A percentile compares a stretch with the other conserved stretches of the same genome.
phyloP scores from a whole-genome alignment of 92 coral and sea anemone genomes.

The Meandrina meandrites region DNA sequence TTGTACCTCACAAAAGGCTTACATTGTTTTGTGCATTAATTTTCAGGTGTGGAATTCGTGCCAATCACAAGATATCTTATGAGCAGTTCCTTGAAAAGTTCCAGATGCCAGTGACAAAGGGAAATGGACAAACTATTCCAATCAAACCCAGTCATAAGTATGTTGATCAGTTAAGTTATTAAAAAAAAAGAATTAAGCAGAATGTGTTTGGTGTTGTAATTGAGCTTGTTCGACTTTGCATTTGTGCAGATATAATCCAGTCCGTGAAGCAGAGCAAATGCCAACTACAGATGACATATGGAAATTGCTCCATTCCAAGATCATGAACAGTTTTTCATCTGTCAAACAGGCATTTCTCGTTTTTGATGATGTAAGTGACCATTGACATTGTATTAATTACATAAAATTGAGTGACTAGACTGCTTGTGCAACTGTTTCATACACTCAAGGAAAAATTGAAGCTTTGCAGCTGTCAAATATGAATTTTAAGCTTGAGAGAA shows the following conservation, averaged over 20 bases:
- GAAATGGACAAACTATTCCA: slow-evolving; percentile 87
- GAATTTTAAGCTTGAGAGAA: background rate
- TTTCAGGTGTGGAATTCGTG: slow-evolving; percentile 88
- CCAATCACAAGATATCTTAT: slow-evolving; percentile 89
- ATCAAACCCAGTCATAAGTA: slow-evolving; percentile 82
- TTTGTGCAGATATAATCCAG: slow-evolving; percentile 74
- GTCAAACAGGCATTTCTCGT: slow-evolving; percentile 98
- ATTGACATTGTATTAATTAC: background rate
- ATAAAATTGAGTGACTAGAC: background rate
- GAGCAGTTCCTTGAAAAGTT: slow-evolving; percentile 90
- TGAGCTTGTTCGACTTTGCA: background rate
- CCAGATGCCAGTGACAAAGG: slow-evolving; percentile 74
- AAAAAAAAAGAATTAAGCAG: too few relatives aligned
- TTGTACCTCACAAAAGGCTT: background rate
- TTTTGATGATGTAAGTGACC: slow-evolving; percentile 93
- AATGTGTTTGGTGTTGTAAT: background rate
- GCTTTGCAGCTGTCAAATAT: background rate
- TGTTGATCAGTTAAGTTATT: background rate
- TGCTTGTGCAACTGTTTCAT: too few relatives aligned
- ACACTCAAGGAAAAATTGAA: background rate
- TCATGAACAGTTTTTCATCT: slow-evolving; percentile 83
- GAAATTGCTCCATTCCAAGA: slow-evolving; percentile 85
- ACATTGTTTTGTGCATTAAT: background rate
- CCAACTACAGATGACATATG: slow-evolving; percentile 90
- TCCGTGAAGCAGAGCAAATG: slow-evolving; percentile 77